Percentiles rank a stretch among this genome's conserved stretches.
phyloP scores from a whole-genome alignment of 2,113 vertebrate species.

The Heptranchias perlo region DNA sequence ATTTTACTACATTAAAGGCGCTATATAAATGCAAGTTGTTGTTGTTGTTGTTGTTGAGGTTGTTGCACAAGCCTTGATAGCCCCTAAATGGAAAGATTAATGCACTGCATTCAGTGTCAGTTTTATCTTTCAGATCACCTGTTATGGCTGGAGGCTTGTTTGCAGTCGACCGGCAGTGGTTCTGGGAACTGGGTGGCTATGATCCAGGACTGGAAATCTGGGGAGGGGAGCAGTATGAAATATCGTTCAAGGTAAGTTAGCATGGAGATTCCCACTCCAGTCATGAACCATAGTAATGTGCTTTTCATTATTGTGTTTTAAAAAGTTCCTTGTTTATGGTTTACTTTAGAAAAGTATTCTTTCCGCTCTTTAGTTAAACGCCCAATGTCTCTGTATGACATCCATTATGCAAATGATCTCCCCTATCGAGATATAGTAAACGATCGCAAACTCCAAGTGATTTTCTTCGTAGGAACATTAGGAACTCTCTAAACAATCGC shows the following conservation, averaged over 20 bases:
- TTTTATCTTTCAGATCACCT: conserved; percentile 65
- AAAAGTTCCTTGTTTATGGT: background rate
- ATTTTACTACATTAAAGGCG: too few relatives aligned
- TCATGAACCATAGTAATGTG: background rate
- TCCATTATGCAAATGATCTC: background rate
- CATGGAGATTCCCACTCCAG: background rate
- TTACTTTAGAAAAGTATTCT: background rate
- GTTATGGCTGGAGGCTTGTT: conserved; percentile 86
- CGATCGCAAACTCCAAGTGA: background rate
- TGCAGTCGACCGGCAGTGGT: conserved; percentile 75
- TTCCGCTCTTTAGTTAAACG: background rate
- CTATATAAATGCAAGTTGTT: too few relatives aligned
- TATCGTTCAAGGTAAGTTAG: conserved; percentile 75
- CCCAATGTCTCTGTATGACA: too few relatives aligned
- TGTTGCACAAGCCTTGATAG: background rate
- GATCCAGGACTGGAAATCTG: conserved; percentile 78
- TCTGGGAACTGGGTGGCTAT: conserved; percentile 78
- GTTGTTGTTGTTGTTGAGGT: too few relatives aligned
- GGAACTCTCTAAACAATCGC: background rate
- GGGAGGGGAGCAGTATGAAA: conserved; percentile 80
- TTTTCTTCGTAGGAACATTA: background rate
- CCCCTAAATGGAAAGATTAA: background rate
- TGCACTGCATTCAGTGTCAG: background rate
- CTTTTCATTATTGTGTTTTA: background rate
- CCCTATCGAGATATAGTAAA: background rate